phyloP scores from a whole-genome alignment of 2,113 vertebrate species.

The Dasyurus viverrinus region DNA sequence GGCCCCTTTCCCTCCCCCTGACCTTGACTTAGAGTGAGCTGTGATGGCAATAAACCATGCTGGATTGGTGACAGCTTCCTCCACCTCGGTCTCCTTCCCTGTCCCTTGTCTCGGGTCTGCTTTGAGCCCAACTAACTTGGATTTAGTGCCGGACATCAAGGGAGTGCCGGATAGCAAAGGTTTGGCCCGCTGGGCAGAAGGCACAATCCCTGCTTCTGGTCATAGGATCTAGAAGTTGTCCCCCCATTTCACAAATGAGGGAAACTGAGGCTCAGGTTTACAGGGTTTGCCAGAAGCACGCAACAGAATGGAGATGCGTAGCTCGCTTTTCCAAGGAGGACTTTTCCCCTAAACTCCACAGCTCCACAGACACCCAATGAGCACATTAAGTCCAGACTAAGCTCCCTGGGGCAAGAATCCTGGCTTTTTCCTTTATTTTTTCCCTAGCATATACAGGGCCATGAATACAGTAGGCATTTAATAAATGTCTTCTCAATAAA shows the following conservation, averaged over 20 bases:
- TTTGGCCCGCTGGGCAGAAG: background rate
- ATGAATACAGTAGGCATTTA: background rate
- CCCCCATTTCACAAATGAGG: background rate
- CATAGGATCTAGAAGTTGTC: background rate
- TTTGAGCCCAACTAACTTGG: background rate
- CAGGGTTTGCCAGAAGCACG: background rate
- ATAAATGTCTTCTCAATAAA: background rate
- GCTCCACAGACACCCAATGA: too few species aligned
- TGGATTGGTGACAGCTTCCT: slow-evolving; percentile 26
- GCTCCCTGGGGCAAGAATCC: too few species aligned
- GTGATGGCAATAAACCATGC: slow-evolving; percentile 71
- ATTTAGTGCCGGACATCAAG: background rate
- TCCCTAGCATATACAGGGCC: background rate
- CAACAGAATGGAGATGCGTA: background rate
- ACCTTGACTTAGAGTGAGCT: slow-evolving; percentile 18
- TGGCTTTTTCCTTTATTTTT: background rate
- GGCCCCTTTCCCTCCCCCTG: background rate
- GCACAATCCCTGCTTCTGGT: background rate
- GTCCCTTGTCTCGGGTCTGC: background rate
- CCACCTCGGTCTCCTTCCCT: background rate
- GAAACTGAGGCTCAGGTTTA: background rate
- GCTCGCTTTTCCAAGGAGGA: background rate
- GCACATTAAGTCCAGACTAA: too few species aligned
- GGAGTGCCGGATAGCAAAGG: background rate
- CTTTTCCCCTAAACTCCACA: background rate